Percentiles rank a stretch among this genome's conserved stretches.
phyloP scores from a whole-genome alignment of 2,797 vertebrate genomes.

The Sylvia borin region DNA sequence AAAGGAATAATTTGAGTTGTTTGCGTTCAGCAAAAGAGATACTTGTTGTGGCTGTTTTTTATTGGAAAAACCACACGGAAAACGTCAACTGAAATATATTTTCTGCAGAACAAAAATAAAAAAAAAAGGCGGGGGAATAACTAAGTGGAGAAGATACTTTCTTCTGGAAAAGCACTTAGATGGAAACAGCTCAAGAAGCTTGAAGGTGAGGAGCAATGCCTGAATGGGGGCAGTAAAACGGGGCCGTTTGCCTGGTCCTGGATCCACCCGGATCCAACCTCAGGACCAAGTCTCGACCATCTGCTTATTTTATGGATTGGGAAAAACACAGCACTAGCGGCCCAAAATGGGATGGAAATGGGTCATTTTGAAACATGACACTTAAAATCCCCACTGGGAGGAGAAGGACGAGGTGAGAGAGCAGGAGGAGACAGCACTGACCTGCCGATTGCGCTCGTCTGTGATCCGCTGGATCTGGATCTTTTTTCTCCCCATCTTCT shows the following conservation, averaged over 20 bases:
- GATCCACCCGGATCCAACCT: not conserved
- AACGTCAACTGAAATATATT: not conserved
- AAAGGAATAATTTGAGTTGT: not conserved
- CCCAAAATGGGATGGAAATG: not conserved
- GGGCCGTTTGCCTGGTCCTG: not conserved
- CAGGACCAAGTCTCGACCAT: rapidly evolving
- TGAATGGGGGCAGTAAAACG: rapidly evolving
- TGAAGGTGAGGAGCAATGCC: not conserved
- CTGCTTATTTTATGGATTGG: not conserved
- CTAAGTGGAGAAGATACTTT: not conserved
- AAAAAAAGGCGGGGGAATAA: not conserved
- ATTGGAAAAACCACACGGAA: slow-evolving; percentile 42
- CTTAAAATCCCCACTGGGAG: rapidly evolving
- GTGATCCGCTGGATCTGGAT: slow-evolving; percentile 99
- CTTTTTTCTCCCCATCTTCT: slow-evolving; percentile 98
- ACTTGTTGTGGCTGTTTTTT: not conserved
- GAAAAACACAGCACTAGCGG: not conserved
- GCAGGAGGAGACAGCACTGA: slow-evolving; percentile 37
- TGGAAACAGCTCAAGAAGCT: not conserved
- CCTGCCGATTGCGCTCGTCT: slow-evolving; percentile 97
- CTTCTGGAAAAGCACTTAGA: slow-evolving; percentile 31
- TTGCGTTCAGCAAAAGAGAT: not conserved
- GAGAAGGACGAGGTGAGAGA: not conserved
- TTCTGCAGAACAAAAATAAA: not conserved
- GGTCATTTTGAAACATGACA: not conserved